phyloP scores from a whole-genome alignment of 2,888 invertebrate species.

The Tiliacea aurago region DNA sequence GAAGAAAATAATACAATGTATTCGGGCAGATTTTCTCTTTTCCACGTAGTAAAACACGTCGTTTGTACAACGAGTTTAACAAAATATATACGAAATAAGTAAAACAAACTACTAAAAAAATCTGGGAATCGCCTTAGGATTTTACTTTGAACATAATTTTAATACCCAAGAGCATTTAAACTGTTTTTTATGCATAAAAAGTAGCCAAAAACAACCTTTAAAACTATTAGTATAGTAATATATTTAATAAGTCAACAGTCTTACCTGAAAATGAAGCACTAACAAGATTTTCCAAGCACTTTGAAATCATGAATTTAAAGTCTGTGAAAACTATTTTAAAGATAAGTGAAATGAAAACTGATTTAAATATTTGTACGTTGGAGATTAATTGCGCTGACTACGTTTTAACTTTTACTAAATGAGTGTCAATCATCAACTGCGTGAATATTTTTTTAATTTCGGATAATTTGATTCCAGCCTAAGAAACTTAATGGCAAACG shows the following conservation, averaged over 20 bases:
- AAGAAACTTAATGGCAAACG: slow-evolving; percentile 69
- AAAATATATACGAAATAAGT: slow-evolving; percentile 4
- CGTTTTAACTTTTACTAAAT: slow-evolving; percentile 57
- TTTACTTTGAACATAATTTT: slow-evolving; percentile 22
- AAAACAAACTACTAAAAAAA: slow-evolving; percentile 1
- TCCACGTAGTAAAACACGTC: too few relatives aligned
- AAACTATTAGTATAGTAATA: slow-evolving; percentile 33
- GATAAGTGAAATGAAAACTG: slow-evolving; percentile 43
- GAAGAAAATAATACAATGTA: not conserved
- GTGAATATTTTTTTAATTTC: slow-evolving; percentile 76
- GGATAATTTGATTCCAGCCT: slow-evolving; percentile 72
- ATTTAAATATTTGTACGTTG: slow-evolving; percentile 51
- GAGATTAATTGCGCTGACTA: slow-evolving; percentile 42
- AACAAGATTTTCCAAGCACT: slow-evolving; percentile 50
- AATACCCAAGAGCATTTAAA: slow-evolving; percentile 21
- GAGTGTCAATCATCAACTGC: slow-evolving; percentile 63
- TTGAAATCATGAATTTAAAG: slow-evolving; percentile 46
- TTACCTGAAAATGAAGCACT: slow-evolving; percentile 40
- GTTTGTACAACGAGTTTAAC: too few relatives aligned
- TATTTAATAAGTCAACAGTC: slow-evolving; percentile 37
- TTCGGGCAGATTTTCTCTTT: not conserved
- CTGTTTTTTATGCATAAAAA: slow-evolving; percentile 23
- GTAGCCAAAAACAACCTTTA: slow-evolving; percentile 11
- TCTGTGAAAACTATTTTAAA: slow-evolving; percentile 34
- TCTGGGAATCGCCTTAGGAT: not conserved